These are phyloP conservation scores for Oxycera nigricornis DNA, from an alignment of 2,888 invertebrate species.

Conservation along the genomic window DNA sequence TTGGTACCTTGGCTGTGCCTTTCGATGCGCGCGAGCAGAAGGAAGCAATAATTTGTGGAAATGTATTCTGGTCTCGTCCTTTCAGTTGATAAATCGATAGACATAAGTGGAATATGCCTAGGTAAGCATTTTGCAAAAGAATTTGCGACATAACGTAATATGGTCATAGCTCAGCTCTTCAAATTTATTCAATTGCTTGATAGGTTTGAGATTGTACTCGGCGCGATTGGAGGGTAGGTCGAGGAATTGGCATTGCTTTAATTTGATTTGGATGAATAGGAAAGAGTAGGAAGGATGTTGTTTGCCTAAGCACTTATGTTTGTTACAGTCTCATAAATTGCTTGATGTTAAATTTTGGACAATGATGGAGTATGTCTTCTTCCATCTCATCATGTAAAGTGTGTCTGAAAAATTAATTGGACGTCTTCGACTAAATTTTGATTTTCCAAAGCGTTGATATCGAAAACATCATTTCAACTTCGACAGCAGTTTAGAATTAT, in stretches of 20 bases:
- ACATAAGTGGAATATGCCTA: slow-evolving; percentile 26
- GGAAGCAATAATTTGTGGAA: slow-evolving; percentile 40
- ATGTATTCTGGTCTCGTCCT: slow-evolving; percentile 32
- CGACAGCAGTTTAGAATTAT: too few relatives aligned
- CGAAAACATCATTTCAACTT: too few relatives aligned
- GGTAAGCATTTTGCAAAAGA: slow-evolving; percentile 19
- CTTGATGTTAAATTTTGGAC: too few relatives aligned
- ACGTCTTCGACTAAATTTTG: too few relatives aligned
- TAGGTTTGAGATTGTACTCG: slow-evolving; percentile 6
- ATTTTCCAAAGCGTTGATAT: too few relatives aligned
- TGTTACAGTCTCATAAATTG: too few relatives aligned
- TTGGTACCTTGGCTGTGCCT: slow-evolving; percentile 36
- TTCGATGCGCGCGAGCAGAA: slow-evolving; percentile 22
- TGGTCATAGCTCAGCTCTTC: slow-evolving; percentile 25
- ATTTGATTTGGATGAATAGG: not conserved
- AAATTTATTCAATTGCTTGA: slow-evolving; percentile 37
- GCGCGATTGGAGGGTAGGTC: not conserved
- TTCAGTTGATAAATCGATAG: slow-evolving; percentile 32
- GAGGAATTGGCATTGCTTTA: not conserved
- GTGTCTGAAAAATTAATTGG: too few relatives aligned
- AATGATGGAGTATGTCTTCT: too few relatives aligned
- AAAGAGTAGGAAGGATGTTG: not conserved
- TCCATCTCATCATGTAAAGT: too few relatives aligned
- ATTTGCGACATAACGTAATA: slow-evolving; percentile 18
- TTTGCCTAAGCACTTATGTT: not conserved